Evolutionary conservation across 2,888 invertebrate species (phyloP).

Genomic region (Scaeva pyrastri): DNA sequence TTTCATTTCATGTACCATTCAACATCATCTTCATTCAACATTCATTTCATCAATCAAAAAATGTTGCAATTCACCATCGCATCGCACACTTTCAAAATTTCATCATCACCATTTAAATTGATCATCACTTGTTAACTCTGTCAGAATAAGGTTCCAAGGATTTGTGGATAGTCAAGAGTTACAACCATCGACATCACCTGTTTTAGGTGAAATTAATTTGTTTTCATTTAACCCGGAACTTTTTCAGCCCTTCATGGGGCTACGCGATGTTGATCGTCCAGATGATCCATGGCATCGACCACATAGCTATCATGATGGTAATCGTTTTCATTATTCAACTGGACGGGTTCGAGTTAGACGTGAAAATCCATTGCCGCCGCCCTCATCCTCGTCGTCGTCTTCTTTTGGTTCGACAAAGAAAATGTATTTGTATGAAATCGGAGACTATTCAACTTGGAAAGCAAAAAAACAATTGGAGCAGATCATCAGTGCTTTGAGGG

Average conservation of each 20-base stretch:
- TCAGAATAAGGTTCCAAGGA: slow-evolving; percentile 29
- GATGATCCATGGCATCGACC: slow-evolving; percentile 80
- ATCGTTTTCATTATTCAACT: slow-evolving; percentile 49
- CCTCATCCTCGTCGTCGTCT: background rate
- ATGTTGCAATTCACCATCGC: no score
- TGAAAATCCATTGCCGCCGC: slow-evolving; percentile 1
- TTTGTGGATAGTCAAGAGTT: background rate
- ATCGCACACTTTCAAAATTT: slow-evolving; percentile 1
- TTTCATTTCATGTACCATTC: slow-evolving; percentile 62
- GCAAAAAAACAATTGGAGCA: slow-evolving; percentile 32
- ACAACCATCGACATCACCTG: background rate
- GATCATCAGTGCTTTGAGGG: slow-evolving; percentile 8
- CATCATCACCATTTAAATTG: slow-evolving; percentile 3
- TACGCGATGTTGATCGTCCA: slow-evolving; percentile 77
- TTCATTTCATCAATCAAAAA: slow-evolving; percentile 21
- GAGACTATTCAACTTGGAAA: slow-evolving; percentile 36
- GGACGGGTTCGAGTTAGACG: slow-evolving; percentile 59
- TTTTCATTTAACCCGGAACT: slow-evolving; percentile 73
- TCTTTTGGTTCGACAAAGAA: slow-evolving; percentile 41
- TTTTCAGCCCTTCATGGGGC: slow-evolving; percentile 81
- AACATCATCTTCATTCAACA: slow-evolving; percentile 31
- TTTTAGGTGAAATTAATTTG: slow-evolving; percentile 58
- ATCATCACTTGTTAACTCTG: background rate
- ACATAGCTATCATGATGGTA: slow-evolving; percentile 52
- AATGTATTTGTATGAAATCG: slow-evolving; percentile 68